These are phyloP conservation scores for Acronicta leporina DNA, from an alignment of 2,888 invertebrate genomes.

Conservation along the genomic window DNA sequence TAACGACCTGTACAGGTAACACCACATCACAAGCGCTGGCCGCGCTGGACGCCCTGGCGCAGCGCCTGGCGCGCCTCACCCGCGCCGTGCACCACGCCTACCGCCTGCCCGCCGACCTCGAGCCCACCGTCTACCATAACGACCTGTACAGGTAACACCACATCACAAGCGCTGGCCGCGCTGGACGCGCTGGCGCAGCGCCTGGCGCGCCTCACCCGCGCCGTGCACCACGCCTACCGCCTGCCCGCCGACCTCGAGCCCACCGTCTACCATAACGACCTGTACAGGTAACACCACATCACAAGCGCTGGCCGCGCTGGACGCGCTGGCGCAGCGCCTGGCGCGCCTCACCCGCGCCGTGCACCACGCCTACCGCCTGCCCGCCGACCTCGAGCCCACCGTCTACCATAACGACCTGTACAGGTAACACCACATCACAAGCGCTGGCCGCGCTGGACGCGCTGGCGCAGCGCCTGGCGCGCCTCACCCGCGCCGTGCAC, in stretches of 20 bases:
- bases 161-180: constrained; percentile 75
- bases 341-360: constrained; percentile 90
- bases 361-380: constrained; percentile 92
- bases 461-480: constrained; percentile 86
- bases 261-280: constrained; percentile 93
- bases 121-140: constrained; percentile 94
- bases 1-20: too few species aligned
- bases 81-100: constrained; percentile 91
- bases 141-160: too few species aligned
- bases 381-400: constrained; percentile 93
- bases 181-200: constrained; percentile 77
- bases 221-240: constrained; percentile 91
- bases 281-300: too few species aligned
- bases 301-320: constrained; percentile 73
- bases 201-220: constrained; percentile 90
- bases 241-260: constrained; percentile 94
- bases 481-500: constrained; percentile 90
- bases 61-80: constrained; percentile 90
- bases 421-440: too few species aligned
- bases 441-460: constrained; percentile 70
- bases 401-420: constrained; percentile 94
- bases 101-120: constrained; percentile 92
- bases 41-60: constrained; percentile 72
- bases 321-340: constrained; percentile 83
- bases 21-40: too few species aligned